These are phyloP conservation scores for Drosophila nr. perissopoda DNA, from an alignment of 2,888 invertebrate species.

Conservation along the genomic window DNA sequence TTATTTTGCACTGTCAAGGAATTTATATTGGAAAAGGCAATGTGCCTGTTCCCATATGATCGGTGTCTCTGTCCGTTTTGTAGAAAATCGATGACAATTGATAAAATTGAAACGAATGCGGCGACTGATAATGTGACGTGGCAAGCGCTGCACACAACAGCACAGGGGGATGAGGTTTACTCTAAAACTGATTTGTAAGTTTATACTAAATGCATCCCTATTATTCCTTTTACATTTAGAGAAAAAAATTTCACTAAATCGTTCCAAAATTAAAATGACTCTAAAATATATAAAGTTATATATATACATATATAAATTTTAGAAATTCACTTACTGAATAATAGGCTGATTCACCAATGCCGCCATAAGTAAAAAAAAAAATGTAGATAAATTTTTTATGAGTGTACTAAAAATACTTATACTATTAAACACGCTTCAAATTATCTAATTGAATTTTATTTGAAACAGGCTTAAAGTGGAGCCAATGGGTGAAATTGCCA, in stretches of 20 bases:
- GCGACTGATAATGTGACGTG: constrained; percentile 44
- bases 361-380: too few relatives aligned
- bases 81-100: constrained; percentile 82
- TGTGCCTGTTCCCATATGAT: constrained; percentile 30
- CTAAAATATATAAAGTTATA: background rate
- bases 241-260: background rate
- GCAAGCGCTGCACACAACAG: constrained; percentile 35
- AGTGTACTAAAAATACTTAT: too few relatives aligned
- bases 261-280: background rate
- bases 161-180: constrained; percentile 3
- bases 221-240: background rate
- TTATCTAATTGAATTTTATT: constrained; percentile 3
- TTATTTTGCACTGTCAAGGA: constrained; percentile 49
- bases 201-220: background rate
- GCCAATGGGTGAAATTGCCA: background rate
- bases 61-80: constrained; percentile 64
- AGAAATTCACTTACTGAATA: background rate
- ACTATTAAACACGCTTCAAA: background rate
- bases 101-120: constrained; percentile 35
- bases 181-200: constrained; percentile 42
- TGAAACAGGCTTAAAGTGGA: constrained; percentile 21
- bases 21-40: constrained; percentile 67
- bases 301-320: background rate
- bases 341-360: background rate
- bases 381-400: too few relatives aligned